phyloP scores from a whole-genome alignment of 2,797 vertebrate genomes.

The Halcyon smyrnensis region DNA sequence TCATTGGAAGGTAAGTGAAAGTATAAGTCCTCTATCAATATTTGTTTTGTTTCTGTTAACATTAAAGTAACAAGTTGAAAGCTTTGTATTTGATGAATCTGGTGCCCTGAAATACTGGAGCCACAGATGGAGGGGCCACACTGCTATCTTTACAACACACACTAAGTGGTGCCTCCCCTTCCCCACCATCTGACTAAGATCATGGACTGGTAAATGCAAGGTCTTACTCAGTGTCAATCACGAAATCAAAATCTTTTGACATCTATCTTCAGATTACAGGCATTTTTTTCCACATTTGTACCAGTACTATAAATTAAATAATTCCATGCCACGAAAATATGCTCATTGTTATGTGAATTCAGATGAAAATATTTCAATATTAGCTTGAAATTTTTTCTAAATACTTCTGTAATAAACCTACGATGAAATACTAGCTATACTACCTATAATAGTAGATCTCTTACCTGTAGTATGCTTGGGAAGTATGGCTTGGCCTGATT shows the following conservation, averaged over 20 bases:
- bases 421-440: background rate
- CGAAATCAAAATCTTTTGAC: background rate
- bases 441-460: background rate
- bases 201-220: background rate
- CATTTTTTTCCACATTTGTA: background rate
- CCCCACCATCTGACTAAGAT: background rate
- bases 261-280: background rate
- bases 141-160: background rate
- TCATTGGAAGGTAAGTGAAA: background rate
- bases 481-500: background rate
- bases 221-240: background rate
- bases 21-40: background rate
- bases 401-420: background rate
- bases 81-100: background rate
- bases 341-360: background rate
- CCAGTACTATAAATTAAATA: background rate
- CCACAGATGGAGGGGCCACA: background rate
- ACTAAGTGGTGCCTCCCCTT: background rate
- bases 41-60: background rate
- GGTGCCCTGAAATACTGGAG: background rate
- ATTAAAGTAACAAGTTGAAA: background rate
- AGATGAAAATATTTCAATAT: background rate
- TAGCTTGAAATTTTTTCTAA: background rate
- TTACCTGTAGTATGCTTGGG: background rate
- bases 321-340: background rate